A percentile compares a stretch with the other conserved stretches of the same genome.
Conservation (phyloP, 2,797 vertebrate genomes). For the Amblyraja radiata region DNA sequence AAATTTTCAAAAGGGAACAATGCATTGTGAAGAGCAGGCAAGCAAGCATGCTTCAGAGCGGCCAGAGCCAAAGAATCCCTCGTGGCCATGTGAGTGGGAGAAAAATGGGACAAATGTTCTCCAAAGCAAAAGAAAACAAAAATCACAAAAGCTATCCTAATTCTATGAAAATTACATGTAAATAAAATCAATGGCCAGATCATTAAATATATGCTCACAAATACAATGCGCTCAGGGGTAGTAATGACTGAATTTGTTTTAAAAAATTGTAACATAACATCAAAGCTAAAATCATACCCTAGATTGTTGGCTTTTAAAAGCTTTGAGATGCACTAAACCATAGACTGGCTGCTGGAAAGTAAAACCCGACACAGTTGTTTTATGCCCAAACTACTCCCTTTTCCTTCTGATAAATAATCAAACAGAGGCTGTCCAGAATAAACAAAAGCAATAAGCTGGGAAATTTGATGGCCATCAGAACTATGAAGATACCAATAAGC, state of each 20-base stretch:
- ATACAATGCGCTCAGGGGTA: neutral
- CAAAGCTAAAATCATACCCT: constrained; percentile 20
- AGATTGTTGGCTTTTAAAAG: constrained; percentile 18
- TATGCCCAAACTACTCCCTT: constrained; percentile 88
- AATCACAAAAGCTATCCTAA: neutral
- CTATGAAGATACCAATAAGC: constrained; percentile 75
- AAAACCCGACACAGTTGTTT: constrained; percentile 87
- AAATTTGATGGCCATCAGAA: constrained; percentile 80
- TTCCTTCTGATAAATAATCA: constrained; percentile 96
- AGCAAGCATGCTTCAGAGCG: neutral
- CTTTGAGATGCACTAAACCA: neutral
- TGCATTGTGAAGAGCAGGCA: constrained; percentile 31
- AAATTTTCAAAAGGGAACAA: constrained; percentile 31
- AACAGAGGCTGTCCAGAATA: constrained; percentile 89
- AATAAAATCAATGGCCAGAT: neutral
- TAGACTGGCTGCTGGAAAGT: constrained; percentile 68
- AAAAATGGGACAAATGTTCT: constrained; percentile 27
- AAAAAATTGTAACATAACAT: neutral
- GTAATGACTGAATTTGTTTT: neutral
- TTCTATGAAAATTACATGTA: neutral
- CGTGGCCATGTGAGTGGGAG: constrained; percentile 7
- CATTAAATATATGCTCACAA: neutral
- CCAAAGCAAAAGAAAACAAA: constrained; percentile 2
- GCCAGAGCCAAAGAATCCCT: constrained; percentile 27
- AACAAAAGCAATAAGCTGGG: constrained; percentile 80